phyloP scores from a whole-genome alignment of 2,113 vertebrate genomes.

The Sialia sialis region DNA sequence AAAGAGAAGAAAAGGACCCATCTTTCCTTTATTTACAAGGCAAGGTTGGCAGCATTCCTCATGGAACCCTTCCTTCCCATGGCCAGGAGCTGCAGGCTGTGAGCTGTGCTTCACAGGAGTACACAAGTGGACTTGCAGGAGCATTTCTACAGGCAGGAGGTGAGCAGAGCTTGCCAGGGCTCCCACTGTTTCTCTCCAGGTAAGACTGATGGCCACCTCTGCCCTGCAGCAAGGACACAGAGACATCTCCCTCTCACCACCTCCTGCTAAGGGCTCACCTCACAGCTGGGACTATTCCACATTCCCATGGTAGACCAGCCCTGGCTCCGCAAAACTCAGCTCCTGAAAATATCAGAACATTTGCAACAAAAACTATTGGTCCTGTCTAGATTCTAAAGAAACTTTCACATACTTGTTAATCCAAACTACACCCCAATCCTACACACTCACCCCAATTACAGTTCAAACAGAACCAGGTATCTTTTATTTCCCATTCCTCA shows the following conservation, averaged over 20 bases:
- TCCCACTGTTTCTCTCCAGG: background rate
- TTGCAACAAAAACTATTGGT: background rate
- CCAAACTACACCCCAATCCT: background rate
- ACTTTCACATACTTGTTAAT: background rate
- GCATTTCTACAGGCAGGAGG: background rate
- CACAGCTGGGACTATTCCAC: background rate
- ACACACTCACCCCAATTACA: background rate
- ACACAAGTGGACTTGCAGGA: background rate
- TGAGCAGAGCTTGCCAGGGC: background rate
- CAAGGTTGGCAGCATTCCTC: background rate
- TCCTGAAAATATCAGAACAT: background rate
- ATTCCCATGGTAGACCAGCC: background rate
- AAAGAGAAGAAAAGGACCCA: background rate
- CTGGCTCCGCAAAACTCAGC: background rate
- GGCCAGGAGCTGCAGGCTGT: background rate
- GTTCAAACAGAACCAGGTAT: background rate
- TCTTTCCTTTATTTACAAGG: background rate
- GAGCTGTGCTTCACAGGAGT: background rate
- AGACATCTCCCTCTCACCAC: background rate
- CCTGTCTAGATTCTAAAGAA: background rate
- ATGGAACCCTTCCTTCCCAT: fast-evolving
- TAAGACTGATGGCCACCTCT: background rate
- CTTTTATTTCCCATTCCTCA: background rate
- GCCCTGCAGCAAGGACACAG: background rate
- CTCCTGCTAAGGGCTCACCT: background rate